Conservation (phyloP, 2,797 vertebrate species). For the Tangara arthus region DNA sequence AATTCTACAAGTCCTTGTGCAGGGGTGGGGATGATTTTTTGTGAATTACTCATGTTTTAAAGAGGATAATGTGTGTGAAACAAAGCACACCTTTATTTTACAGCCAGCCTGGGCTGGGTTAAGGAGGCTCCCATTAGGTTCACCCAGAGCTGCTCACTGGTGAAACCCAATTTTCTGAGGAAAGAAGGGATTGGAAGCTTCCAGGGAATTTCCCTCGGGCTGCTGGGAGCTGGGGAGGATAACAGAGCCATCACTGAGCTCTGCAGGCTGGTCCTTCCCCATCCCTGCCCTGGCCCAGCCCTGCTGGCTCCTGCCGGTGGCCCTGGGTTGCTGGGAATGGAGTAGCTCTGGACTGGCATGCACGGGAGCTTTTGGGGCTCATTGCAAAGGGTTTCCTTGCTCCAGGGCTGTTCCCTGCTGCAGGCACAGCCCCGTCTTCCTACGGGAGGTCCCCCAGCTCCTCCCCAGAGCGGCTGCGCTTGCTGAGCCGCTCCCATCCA, state of each 20-base stretch:
- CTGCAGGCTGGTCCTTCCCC: fast-evolving
- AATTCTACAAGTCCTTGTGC: background rate
- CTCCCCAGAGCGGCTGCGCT: background rate
- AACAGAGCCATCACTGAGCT: background rate
- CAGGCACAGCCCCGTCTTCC: background rate
- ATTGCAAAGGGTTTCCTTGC: background rate
- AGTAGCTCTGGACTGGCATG: background rate
- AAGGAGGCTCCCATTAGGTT: background rate
- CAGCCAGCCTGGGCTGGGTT: fast-evolving
- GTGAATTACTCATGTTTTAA: background rate
- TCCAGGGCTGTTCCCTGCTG: background rate
- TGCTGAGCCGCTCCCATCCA: background rate
- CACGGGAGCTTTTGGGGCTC: fast-evolving
- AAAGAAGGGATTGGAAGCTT: background rate
- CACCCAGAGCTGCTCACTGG: background rate
- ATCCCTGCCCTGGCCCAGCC: fast-evolving
- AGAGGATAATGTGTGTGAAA: background rate
- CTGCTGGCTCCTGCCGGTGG: background rate
- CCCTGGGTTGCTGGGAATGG: background rate
- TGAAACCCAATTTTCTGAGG: background rate
- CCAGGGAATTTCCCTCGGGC: background rate
- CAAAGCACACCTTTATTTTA: background rate
- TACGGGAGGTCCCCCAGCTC: background rate
- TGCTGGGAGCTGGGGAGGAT: background rate
- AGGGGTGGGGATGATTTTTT: background rate